These are phyloP conservation scores for Seriola quinqueradiata DNA, from an alignment of 2,113 vertebrate species.

Conservation along the genomic window DNA sequence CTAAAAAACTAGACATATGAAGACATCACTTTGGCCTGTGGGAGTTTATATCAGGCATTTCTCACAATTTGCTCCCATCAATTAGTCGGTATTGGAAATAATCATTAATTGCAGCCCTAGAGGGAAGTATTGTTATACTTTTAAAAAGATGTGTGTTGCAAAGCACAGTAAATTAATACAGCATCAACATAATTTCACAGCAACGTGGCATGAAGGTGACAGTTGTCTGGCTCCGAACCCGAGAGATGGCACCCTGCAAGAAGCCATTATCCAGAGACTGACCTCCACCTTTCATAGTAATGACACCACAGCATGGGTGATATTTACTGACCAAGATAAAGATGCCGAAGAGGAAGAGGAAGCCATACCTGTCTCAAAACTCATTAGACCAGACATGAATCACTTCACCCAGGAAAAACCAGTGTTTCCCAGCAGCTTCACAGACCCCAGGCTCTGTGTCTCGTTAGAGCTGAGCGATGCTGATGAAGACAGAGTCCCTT, in stretches of 20 bases:
- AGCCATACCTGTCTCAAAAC: slow-evolving; percentile 75
- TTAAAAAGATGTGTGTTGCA: neutral
- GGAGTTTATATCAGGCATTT: too few species aligned
- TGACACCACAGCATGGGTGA: slow-evolving; percentile 80
- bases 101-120: neutral
- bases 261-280: slow-evolving; percentile 84
- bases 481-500: slow-evolving; percentile 87
- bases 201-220: slow-evolving; percentile 73
- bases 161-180: neutral
- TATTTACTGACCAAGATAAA: slow-evolving; percentile 78
- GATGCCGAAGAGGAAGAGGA: slow-evolving; percentile 50
- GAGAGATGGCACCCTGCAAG: slow-evolving; percentile 79
- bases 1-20: neutral
- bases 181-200: slow-evolving; percentile 42
- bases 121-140: neutral
- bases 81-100: neutral
- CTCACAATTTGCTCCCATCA: too few species aligned
- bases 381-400: slow-evolving; percentile 64
- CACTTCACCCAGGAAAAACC: slow-evolving; percentile 88
- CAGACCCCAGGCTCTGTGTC: slow-evolving; percentile 74
- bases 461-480: slow-evolving; percentile 83
- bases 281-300: slow-evolving; percentile 75
- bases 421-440: slow-evolving; percentile 85
- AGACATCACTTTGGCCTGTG: too few species aligned
- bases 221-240: slow-evolving; percentile 83